These are phyloP conservation scores for Piaya cayana DNA, from an alignment of 2,113 vertebrate species.

Conservation along the genomic window DNA sequence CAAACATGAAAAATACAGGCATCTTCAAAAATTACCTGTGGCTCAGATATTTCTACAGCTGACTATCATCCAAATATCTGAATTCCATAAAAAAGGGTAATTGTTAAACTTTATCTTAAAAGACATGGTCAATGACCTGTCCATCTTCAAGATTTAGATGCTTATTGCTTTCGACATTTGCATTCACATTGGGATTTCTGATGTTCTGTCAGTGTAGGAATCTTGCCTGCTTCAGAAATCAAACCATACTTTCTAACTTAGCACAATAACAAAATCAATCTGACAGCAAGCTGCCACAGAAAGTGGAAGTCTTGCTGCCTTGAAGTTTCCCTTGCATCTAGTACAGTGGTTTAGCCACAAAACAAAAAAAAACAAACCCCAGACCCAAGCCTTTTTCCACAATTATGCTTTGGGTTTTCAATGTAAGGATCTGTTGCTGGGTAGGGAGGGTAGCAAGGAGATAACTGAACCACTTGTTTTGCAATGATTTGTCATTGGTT, in stretches of 20 bases:
- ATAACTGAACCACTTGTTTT: neutral
- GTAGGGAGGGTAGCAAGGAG: neutral
- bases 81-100: neutral
- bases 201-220: neutral
- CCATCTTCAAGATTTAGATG: neutral
- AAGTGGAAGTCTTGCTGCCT: neutral
- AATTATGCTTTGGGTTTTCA: neutral
- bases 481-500: neutral
- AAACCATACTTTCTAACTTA: neutral
- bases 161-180: neutral
- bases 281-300: neutral
- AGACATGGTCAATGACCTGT: neutral
- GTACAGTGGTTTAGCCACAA: neutral
- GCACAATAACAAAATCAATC: neutral
- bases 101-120: neutral
- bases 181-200: neutral
- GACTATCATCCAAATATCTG: neutral
- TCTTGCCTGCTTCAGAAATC: neutral
- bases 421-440: neutral
- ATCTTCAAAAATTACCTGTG: neutral
- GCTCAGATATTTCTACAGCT: neutral
- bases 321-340: neutral
- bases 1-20: fast-evolving
- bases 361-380: neutral
- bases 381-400: neutral